Base-by-base conservation (phyloP, 2,113 vertebrate species). In the Atractosteus spatula region DNA sequence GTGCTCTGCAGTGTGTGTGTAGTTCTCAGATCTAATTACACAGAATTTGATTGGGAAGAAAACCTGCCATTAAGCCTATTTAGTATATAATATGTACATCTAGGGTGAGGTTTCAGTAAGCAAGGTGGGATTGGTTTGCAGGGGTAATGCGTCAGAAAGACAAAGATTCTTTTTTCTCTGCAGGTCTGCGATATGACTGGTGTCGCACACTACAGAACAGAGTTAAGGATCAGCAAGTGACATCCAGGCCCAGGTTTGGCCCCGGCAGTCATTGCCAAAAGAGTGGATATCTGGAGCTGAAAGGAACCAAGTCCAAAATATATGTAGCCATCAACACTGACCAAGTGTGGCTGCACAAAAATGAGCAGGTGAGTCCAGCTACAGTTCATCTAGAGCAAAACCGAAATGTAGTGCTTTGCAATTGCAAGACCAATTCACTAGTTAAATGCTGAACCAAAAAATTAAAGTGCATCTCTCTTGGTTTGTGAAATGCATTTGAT, bases 341-440 rank as follows among this genome's bases (percentile, higher is more conserved):
- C 0, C 93, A 96, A 86, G 89, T 99, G 85, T 98, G 97, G 82
- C 78, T 99, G n/a, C 93, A 98, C 89, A 99, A 99, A 90, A 98
- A 89, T 0, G 94, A 99, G 55, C 96, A 98, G 96, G 97, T 99
- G 81, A 5, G 87, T 65, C 42, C 63, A 64, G 3, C 56, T 59
- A 59, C 11, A 14, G 11, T 14, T 29, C 29, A 12, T 59, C 56
- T 59, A n/a, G 56, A 59, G 13, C 56, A 2, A 59, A 51, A 10
- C 5, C 5, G 47, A 51, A 51, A 29, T 29, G 29, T 1, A 29
- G 29, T 29, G 29, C 29, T 29, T 29, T 29, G 29, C 29, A 29
- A 29, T 29, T 29, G 29, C 29, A 29, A 29, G 29, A 29, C 29
- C 29, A 29, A 29, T 29, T 29, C 29, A 29, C 29, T 29, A 29